These are phyloP conservation scores for Tragelaphus buxtoni DNA, from an alignment of 2,113 vertebrate species.

Conservation along the genomic window DNA sequence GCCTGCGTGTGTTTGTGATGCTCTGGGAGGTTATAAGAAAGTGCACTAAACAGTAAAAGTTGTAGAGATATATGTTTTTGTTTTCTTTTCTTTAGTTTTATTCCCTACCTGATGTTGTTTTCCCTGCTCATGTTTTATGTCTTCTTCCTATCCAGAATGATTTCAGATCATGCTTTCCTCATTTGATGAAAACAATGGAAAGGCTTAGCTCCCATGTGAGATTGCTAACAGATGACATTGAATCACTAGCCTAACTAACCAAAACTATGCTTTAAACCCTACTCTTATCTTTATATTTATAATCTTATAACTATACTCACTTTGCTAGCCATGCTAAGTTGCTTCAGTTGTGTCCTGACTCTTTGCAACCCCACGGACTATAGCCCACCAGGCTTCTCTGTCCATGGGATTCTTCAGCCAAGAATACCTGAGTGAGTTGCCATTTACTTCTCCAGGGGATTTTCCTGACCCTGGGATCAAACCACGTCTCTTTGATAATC, in stretches of 20 bases:
- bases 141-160: neutral
- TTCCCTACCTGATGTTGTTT: neutral
- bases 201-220: rapidly evolving
- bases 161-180: neutral
- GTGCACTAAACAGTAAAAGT: rapidly evolving
- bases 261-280: neutral
- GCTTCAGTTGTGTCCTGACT: neutral
- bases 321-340: neutral
- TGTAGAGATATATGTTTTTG: neutral
- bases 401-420: neutral
- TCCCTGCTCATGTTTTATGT: neutral
- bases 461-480: neutral
- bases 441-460: neutral
- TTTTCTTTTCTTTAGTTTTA: neutral
- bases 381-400: neutral
- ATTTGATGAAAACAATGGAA: neutral
- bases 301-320: neutral
- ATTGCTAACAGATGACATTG: neutral
- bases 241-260: neutral
- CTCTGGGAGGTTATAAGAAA: rapidly evolving
- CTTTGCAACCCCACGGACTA: neutral
- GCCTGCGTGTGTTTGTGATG: too few species aligned
- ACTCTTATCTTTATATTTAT: neutral
- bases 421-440: neutral
- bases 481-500: neutral